A percentile compares a stretch with the other conserved stretches of the same genome.
phyloP scores from a whole-genome alignment of 1,140 invertebrate genomes.

The Riptortus pedestris region DNA sequence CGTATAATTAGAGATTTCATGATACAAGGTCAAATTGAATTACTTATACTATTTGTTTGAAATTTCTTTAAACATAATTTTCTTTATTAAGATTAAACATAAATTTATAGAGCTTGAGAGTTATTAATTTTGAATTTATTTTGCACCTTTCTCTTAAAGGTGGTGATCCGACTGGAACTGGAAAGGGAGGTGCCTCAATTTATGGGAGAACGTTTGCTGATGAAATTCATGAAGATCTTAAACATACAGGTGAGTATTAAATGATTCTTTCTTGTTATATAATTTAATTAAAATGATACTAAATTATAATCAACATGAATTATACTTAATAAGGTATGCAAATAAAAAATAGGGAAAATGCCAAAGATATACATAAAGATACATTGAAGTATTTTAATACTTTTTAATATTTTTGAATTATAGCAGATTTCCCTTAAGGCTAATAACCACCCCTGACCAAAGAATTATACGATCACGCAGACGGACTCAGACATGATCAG shows the following conservation, averaged over 20 bases:
- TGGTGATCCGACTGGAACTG: conserved; percentile 88
- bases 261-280: background rate
- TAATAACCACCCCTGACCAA: no score
- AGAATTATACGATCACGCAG: no score
- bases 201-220: conserved; percentile 92
- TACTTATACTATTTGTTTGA: background rate
- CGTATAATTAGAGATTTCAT: conserved; percentile 94
- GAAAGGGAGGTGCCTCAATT: conserved; percentile 90
- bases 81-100: background rate
- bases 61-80: background rate
- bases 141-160: conserved; percentile 35
- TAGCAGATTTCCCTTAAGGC: no score
- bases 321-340: no score
- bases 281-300: conserved; percentile 13
- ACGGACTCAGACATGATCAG: no score
- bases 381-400: no score
- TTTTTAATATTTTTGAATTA: no score
- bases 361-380: no score
- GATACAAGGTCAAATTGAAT: conserved; percentile 86
- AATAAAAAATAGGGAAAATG: no score
- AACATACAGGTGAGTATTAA: conserved; percentile 73
- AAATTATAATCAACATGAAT: conserved; percentile 4
- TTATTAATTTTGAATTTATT: no score
- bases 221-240: conserved; percentile 88
- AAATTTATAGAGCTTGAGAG: no score